A percentile compares a stretch with the other conserved stretches of the same genome.
These are phyloP conservation scores for Falco naumanni DNA, from an alignment of 2,797 vertebrate species.

Conservation along the genomic window DNA sequence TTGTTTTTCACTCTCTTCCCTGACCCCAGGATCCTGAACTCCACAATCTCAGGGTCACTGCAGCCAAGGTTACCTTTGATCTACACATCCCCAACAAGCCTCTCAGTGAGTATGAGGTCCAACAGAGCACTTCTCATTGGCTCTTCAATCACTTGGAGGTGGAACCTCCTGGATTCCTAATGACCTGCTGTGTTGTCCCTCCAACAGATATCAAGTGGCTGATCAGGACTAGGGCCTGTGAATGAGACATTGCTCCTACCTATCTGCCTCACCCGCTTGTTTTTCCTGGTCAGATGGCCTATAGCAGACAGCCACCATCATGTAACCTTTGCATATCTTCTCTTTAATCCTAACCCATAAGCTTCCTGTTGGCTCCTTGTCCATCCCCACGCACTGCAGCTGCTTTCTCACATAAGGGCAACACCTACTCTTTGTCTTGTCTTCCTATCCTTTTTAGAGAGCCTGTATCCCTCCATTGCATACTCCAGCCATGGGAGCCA, in stretches of 20 bases:
- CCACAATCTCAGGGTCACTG: background rate
- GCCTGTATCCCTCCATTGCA: background rate
- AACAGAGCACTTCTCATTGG: background rate
- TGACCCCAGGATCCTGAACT: background rate
- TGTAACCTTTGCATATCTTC: background rate
- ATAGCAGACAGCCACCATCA: background rate
- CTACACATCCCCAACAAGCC: background rate
- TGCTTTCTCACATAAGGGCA: background rate
- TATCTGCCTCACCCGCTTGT: background rate
- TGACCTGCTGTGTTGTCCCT: background rate
- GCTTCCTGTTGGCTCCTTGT: background rate
- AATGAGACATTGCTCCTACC: fast-evolving
- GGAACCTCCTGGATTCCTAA: background rate
- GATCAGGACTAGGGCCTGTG: background rate
- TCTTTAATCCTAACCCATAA: background rate
- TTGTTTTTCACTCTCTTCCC: background rate
- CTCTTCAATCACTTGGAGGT: background rate
- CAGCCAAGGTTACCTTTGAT: background rate
- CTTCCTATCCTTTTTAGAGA: background rate
- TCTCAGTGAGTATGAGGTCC: background rate
- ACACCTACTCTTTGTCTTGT: background rate
- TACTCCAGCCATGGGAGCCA: background rate
- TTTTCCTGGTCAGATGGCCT: background rate
- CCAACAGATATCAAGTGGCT: background rate
- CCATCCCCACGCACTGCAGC: background rate